These are phyloP conservation scores for Drosophila subsilvestris DNA, from an alignment of 2,888 invertebrate species.

Conservation along the genomic window DNA sequence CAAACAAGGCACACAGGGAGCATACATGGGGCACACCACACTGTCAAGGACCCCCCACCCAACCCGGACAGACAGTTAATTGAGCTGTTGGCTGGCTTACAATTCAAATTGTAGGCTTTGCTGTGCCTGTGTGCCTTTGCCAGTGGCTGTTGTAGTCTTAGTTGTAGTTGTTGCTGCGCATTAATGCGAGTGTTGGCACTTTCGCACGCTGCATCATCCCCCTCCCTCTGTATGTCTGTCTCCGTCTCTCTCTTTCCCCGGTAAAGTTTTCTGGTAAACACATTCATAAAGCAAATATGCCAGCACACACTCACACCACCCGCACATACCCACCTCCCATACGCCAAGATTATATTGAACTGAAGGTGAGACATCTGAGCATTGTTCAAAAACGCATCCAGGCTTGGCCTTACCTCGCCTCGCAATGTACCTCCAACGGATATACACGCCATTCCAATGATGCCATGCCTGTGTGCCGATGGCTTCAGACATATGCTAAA, in stretches of 20 bases:
- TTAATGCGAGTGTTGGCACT: conserved; percentile 78
- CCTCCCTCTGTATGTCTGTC: too few relatives aligned
- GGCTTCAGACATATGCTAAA: conserved; percentile 74
- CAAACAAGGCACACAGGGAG: conserved; percentile 11
- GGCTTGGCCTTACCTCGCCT: neutral
- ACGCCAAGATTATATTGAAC: neutral
- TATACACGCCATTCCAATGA: conserved; percentile 24
- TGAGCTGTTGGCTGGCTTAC: conserved; percentile 70
- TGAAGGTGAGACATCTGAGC: neutral
- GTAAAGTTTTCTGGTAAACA: conserved; percentile 76
- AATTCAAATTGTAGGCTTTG: conserved; percentile 66
- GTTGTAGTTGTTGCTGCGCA: conserved; percentile 58
- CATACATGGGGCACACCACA: neutral
- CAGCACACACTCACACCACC: conserved; percentile 42
- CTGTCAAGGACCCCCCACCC: conserved; percentile 3
- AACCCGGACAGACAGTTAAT: conserved; percentile 70
- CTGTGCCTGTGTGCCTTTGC: conserved; percentile 41
- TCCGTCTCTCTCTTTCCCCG: conserved; percentile 10
- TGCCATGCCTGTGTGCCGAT: conserved; percentile 53
- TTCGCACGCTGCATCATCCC: conserved; percentile 57
- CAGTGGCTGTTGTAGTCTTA: conserved; percentile 41
- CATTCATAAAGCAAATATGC: conserved; percentile 78
- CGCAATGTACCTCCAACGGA: neutral
- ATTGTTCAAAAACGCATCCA: neutral
- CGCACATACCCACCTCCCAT: conserved; percentile 2